These are phyloP conservation scores for Silurus glanis DNA, from an alignment of 2,113 vertebrate species.

Conservation along the genomic window DNA sequence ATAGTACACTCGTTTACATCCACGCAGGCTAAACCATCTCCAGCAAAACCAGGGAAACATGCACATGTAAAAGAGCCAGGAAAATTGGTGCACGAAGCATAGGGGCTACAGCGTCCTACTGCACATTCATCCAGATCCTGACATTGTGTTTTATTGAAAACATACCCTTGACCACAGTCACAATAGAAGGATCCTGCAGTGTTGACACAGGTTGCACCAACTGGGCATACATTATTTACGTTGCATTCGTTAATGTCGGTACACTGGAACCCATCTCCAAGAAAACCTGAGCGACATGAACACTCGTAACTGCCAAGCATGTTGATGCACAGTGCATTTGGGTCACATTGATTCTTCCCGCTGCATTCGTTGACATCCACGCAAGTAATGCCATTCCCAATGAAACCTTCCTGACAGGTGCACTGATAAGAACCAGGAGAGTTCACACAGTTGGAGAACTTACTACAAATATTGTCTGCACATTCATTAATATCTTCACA, in stretches of 20 bases:
- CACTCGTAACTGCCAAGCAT: constrained; percentile 74
- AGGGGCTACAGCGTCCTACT: constrained; percentile 63
- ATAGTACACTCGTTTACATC: constrained; percentile 74
- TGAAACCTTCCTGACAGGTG: constrained; percentile 70
- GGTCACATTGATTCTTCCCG: constrained; percentile 64
- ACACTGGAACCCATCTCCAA: constrained; percentile 69
- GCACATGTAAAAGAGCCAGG: constrained; percentile 72
- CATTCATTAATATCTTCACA: constrained; percentile 80
- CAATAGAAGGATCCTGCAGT: constrained; percentile 73
- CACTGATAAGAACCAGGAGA: constrained; percentile 71
- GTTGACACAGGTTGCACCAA: constrained; percentile 69
- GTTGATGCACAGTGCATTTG: constrained; percentile 71
- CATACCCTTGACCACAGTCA: constrained; percentile 72
- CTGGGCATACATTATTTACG: constrained; percentile 63
- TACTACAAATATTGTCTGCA: constrained; percentile 66
- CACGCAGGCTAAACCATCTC: constrained; percentile 70
- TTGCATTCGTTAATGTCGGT: constrained; percentile 75
- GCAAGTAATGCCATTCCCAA: constrained; percentile 74
- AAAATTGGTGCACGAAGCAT: constrained; percentile 69
- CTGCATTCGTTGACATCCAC: constrained; percentile 78
- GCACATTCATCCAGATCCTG: constrained; percentile 73
- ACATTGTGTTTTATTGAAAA: constrained; percentile 66
- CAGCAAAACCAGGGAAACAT: constrained; percentile 70
- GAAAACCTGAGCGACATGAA: constrained; percentile 69
- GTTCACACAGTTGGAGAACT: constrained; percentile 70